phyloP scores from a whole-genome alignment of 2,888 invertebrate species.

The Thymelicus sylvestris region DNA sequence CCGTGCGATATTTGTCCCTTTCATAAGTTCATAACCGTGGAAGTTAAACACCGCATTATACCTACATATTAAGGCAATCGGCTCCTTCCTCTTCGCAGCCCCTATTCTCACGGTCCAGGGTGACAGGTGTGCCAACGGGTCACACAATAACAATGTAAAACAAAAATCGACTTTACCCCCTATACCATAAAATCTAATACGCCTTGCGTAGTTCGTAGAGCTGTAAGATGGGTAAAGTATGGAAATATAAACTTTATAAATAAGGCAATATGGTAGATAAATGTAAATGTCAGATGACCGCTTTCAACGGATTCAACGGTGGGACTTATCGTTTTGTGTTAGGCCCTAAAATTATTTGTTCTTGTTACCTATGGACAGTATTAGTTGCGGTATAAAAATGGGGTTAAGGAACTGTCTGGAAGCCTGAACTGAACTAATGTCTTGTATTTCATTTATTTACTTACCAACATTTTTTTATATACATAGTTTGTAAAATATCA shows the following conservation, averaged over 20 bases:
- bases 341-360: constrained; percentile 27
- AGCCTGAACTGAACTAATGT: background rate
- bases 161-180: constrained; percentile 9
- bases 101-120: constrained; percentile 49
- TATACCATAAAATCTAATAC: background rate
- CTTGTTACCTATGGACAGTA: constrained; percentile 22
- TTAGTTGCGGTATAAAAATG: constrained; percentile 25
- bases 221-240: background rate
- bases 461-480: no score
- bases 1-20: constrained; percentile 17
- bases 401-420: constrained; percentile 27
- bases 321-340: constrained; percentile 30
- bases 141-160: constrained; percentile 13
- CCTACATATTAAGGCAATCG: constrained; percentile 43
- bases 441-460: no score
- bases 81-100: constrained; percentile 46
- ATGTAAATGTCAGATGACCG: background rate
- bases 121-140: constrained; percentile 49
- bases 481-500: no score
- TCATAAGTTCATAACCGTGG: constrained; percentile 30
- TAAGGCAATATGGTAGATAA: background rate
- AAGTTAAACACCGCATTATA: constrained; percentile 40
- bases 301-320: constrained; percentile 15
- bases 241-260: constrained; percentile 15
- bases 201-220: background rate